Conservation (phyloP, 2,888 invertebrate genomes). For the Norana najaformis region DNA sequence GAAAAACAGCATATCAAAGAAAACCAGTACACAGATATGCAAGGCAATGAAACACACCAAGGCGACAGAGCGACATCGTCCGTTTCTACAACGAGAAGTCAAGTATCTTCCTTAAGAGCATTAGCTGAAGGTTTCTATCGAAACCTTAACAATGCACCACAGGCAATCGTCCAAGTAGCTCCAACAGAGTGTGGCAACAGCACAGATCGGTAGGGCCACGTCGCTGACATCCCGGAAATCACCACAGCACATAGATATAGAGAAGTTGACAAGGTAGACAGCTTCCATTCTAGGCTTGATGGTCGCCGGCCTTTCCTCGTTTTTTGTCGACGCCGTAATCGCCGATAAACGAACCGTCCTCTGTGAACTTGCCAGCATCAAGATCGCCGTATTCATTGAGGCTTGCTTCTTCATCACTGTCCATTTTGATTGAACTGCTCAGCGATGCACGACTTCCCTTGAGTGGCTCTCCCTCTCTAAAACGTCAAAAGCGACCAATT, state of each 20-base stretch:
- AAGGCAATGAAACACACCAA: not conserved
- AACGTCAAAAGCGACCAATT: not conserved
- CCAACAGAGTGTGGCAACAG: not conserved
- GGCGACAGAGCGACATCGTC: not conserved
- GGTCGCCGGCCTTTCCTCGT: slow-evolving; percentile 31
- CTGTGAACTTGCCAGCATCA: slow-evolving; percentile 87
- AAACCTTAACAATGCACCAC: not conserved
- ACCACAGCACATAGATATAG: not conserved
- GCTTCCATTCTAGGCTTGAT: not conserved
- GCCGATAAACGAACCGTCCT: slow-evolving; percentile 97
- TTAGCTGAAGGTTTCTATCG: not conserved
- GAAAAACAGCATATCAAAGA: not conserved
- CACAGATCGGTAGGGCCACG: not conserved
- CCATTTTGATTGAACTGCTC: slow-evolving; percentile 46
- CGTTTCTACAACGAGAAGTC: not conserved
- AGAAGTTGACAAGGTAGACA: not conserved
- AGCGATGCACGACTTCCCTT: slow-evolving; percentile 64
- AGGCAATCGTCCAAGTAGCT: not conserved
- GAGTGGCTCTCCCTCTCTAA: slow-evolving; percentile 48
- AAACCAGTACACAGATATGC: not conserved
- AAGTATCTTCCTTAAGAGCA: not conserved
- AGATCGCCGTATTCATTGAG: slow-evolving; percentile 98
- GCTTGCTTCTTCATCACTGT: slow-evolving; percentile 86
- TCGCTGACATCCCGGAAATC: not conserved
- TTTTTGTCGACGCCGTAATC: slow-evolving; percentile 75